Conservation (phyloP, 53 echinoderm and acorn worm genomes). For the Henricia sp. region DNA sequence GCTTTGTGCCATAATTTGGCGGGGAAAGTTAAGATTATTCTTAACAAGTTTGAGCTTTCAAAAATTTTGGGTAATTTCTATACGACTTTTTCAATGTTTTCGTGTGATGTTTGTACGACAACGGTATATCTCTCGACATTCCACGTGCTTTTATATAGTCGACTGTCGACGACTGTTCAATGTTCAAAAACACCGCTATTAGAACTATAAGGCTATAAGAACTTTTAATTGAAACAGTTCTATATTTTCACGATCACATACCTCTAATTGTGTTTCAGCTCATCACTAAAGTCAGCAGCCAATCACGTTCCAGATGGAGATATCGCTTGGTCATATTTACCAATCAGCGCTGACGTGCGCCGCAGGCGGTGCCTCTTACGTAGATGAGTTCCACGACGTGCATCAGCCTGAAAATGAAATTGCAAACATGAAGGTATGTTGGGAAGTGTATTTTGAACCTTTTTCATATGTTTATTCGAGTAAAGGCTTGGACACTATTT, state of each 20-base stretch:
- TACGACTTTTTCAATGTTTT: no score
- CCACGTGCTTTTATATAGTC: background rate
- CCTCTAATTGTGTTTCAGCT: background rate
- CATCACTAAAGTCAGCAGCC: background rate
- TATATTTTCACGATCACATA: background rate
- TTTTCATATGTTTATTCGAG: no score
- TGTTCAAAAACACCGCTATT: background rate
- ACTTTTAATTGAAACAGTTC: background rate
- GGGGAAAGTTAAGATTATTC: no score
- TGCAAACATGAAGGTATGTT: constrained; percentile 45
- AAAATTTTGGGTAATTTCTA: no score
- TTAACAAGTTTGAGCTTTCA: no score
- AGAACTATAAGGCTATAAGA: background rate
- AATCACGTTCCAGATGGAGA: constrained; percentile 1
- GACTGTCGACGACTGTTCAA: background rate
- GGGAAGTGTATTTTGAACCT: no score
- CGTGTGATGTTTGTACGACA: no score
- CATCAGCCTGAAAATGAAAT: background rate
- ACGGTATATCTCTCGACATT: no score
- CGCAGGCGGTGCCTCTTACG: constrained; percentile 30
- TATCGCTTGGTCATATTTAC: constrained; percentile 37
- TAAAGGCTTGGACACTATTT: no score
- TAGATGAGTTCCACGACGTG: background rate
- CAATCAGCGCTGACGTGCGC: constrained; percentile 10
- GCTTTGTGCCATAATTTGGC: no score